Conservation (phyloP, 2,797 vertebrate genomes). For the Ispidina lecontei region DNA sequence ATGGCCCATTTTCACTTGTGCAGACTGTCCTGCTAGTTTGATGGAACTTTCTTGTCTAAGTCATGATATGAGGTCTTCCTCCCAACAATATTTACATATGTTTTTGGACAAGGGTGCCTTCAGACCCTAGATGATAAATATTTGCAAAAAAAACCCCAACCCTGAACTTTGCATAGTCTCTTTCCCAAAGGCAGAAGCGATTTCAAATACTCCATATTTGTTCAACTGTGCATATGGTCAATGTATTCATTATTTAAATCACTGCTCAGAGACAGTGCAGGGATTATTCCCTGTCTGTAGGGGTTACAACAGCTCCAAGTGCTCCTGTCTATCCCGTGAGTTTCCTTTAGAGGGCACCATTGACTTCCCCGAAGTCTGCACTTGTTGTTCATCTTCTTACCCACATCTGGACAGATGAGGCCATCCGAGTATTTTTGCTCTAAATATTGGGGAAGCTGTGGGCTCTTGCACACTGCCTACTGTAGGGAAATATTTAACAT, state of each 20-base stretch:
- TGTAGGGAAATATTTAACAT: neutral
- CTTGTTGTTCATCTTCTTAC: neutral
- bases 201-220: neutral
- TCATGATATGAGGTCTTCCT: neutral
- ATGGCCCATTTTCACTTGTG: neutral
- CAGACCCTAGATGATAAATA: neutral
- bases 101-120: neutral
- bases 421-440: neutral
- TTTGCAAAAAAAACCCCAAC: neutral
- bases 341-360: slow-evolving; percentile 82
- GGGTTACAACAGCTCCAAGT: neutral
- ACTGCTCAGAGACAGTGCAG: neutral
- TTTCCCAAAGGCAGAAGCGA: neutral
- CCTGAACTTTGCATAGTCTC: neutral
- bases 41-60: neutral
- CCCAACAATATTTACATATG: rapidly evolving
- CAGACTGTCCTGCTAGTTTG: neutral
- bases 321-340: neutral
- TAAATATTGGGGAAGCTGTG: neutral
- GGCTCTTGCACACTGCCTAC: neutral
- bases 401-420: neutral
- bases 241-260: neutral
- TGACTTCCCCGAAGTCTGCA: slow-evolving; percentile 58
- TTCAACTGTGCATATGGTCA: neutral
- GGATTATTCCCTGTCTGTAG: neutral